Conservation (phyloP, 2,888 invertebrate species). For the Sphinx pinastri region DNA sequence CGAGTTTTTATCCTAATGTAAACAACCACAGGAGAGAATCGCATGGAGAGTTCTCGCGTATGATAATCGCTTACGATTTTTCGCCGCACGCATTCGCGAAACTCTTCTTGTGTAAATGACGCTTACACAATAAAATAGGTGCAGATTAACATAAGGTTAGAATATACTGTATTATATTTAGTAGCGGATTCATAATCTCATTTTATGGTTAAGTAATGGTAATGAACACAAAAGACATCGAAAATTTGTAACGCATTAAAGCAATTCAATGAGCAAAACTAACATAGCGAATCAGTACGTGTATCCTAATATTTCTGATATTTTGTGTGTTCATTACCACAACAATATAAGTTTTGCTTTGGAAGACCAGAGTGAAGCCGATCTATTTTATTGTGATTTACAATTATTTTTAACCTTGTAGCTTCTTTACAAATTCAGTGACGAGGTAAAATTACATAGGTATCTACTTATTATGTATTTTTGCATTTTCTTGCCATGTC, state of each 20-base stretch:
- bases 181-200: not conserved
- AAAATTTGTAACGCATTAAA: not conserved
- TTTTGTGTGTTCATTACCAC: not conserved
- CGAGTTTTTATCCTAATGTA: no score
- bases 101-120: no score
- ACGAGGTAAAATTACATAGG: no score
- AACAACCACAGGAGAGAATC: no score
- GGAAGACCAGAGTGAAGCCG: not conserved
- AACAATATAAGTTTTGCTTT: not conserved
- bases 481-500: not conserved
- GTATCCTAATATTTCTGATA: not conserved
- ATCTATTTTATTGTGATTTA: no score
- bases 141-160: not conserved
- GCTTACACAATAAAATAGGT: no score
- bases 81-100: no score
- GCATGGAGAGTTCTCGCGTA: no score
- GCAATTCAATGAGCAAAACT: not conserved
- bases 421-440: not conserved
- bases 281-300: not conserved
- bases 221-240: not conserved
- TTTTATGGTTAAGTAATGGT: not conserved
- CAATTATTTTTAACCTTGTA: conserved; percentile 4
- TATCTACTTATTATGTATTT: not conserved
- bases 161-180: not conserved
- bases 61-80: no score